These are phyloP conservation scores for Danio rerio DNA, from an alignment of 2,113 vertebrate genomes.

Conservation along the genomic window DNA sequence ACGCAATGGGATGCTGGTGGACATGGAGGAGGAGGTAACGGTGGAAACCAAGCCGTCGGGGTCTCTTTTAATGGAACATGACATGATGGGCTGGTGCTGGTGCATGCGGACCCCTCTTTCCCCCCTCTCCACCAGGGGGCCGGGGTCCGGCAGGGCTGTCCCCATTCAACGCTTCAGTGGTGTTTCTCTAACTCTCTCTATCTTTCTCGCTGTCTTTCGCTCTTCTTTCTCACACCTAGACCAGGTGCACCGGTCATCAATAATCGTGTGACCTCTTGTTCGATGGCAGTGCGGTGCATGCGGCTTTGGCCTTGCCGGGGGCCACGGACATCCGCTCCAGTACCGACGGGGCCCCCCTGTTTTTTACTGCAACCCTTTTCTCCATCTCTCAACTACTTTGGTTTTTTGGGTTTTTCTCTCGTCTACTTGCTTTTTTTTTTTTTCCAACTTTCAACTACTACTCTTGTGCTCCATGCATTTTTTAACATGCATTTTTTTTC, in stretches of 20 bases:
- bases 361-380: constrained; percentile 26
- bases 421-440: constrained; percentile 14
- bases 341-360: background rate
- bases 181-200: constrained; percentile 30
- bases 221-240: constrained; percentile 43
- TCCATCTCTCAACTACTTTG: constrained; percentile 32
- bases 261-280: constrained; percentile 34
- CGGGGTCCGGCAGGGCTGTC: constrained; percentile 45
- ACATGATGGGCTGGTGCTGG: constrained; percentile 66
- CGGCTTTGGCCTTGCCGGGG: constrained; percentile 13
- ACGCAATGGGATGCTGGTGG: constrained; percentile 90
- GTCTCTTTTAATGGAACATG: constrained; percentile 51
- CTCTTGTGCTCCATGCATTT: constrained; percentile 54
- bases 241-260: background rate
- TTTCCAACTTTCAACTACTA: background rate
- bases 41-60: constrained; percentile 59
- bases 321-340: background rate
- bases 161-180: constrained; percentile 46
- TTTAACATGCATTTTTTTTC: constrained; percentile 57
- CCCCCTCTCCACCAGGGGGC: constrained; percentile 40
- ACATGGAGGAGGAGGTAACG: constrained; percentile 91
- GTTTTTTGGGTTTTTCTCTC: constrained; percentile 28
- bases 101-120: constrained; percentile 51
- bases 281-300: constrained; percentile 35
- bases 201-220: constrained; percentile 59